These are phyloP conservation scores for Cossypha caffra DNA, from an alignment of 2,797 vertebrate genomes.

Conservation along the genomic window DNA sequence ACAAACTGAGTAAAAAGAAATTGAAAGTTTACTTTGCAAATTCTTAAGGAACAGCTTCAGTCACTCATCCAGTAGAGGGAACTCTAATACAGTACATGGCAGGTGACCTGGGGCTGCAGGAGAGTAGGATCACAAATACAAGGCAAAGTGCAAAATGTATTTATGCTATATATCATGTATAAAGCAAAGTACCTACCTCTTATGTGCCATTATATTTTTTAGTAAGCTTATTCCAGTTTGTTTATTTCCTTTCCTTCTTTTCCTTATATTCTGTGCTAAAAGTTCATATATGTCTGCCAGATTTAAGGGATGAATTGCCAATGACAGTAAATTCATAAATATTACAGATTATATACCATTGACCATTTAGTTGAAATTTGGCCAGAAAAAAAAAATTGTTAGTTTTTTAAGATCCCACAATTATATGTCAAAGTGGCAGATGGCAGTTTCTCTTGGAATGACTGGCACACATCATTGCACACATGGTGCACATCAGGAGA, in stretches of 20 bases:
- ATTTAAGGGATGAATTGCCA: not conserved
- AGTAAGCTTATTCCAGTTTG: not conserved
- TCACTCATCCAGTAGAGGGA: constrained; percentile 68
- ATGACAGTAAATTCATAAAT: not conserved
- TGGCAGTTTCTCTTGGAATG: not conserved
- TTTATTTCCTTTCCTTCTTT: not conserved
- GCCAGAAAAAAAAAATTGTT: not conserved
- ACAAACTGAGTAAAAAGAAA: not conserved
- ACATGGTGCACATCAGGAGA: not conserved
- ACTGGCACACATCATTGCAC: not conserved
- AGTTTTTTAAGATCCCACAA: not conserved
- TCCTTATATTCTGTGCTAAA: not conserved
- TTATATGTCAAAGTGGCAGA: not conserved
- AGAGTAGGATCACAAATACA: not conserved
- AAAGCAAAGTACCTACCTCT: not conserved
- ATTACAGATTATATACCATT: not conserved
- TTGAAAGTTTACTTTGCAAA: not conserved
- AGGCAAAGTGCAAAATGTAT: not conserved
- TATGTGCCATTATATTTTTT: not conserved
- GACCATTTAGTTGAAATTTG: not conserved
- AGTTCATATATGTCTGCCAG: not conserved
- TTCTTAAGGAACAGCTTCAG: not conserved
- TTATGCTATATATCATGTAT: not conserved
- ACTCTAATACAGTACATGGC: constrained; percentile 43
- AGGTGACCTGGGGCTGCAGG: not conserved